Percentiles rank a stretch among this genome's conserved stretches.
phyloP scores from a whole-genome alignment of 2,888 invertebrate species.

The Cephalotes varians region DNA sequence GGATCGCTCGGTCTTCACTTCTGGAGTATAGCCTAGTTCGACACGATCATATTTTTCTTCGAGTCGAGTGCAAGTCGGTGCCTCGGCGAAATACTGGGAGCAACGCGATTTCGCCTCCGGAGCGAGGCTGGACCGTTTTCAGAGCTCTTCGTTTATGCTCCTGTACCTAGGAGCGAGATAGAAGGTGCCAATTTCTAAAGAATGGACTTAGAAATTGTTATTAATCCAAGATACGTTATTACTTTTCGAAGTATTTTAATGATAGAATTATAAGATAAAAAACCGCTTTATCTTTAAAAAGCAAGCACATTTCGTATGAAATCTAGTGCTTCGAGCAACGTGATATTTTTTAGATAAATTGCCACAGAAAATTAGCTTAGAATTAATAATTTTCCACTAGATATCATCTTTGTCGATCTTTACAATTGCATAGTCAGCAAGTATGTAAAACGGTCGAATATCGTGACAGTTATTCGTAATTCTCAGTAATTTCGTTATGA shows the following conservation, averaged over 20 bases:
- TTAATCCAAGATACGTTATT: not conserved
- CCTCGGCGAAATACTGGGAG: not conserved
- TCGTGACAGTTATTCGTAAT: slow-evolving; percentile 59
- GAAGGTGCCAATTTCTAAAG: not conserved
- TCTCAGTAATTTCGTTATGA: slow-evolving; percentile 57
- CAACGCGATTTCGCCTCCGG: not conserved
- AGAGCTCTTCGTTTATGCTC: not conserved
- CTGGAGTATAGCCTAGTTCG: not conserved
- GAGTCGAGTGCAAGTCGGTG: not conserved
- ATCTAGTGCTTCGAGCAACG: not conserved
- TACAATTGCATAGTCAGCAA: not conserved
- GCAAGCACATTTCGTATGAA: not conserved
- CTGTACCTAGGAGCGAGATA: not conserved
- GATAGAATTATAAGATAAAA: not conserved
- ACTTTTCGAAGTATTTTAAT: not conserved
- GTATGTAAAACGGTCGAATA: slow-evolving; percentile 19
- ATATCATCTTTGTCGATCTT: slow-evolving; percentile 9
- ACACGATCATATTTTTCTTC: slow-evolving; percentile 14
- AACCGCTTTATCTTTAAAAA: not conserved
- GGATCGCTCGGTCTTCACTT: not conserved
- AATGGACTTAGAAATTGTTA: not conserved
- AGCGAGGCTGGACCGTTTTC: not conserved
- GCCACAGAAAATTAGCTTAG: not conserved
- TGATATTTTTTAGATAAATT: not conserved
- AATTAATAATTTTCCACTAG: not conserved